A percentile compares a stretch with the other conserved stretches of the same genome.
These are phyloP conservation scores for Salpingus planirostris DNA, from an alignment of 2,888 invertebrate genomes.

Conservation along the genomic window DNA sequence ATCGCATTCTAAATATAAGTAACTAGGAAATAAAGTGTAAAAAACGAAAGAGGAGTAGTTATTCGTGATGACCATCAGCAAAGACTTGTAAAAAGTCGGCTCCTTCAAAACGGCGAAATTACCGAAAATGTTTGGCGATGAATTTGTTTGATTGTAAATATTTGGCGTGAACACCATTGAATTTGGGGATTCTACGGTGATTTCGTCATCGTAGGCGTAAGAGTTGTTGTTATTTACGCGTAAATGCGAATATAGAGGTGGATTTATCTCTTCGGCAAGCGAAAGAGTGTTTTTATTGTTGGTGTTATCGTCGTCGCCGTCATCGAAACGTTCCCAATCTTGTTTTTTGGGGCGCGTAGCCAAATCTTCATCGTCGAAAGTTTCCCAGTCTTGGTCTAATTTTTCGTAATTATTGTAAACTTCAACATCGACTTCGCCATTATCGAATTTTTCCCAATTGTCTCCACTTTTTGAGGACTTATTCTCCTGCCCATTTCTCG, in stretches of 20 bases:
- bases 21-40: constrained; percentile 47
- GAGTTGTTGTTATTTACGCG: constrained; percentile 43
- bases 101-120: constrained; percentile 25
- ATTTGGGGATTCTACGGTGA: constrained; percentile 15
- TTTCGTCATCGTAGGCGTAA: constrained; percentile 33
- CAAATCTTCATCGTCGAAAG: constrained; percentile 14
- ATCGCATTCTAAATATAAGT: constrained; percentile 37
- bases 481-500: neutral
- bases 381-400: constrained; percentile 19
- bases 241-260: constrained; percentile 48
- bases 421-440: constrained; percentile 21
- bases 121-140: constrained; percentile 9
- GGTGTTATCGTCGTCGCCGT: constrained; percentile 17
- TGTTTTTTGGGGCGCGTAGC: constrained; percentile 9
- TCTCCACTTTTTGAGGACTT: constrained; percentile 1
- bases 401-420: constrained; percentile 13
- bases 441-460: constrained; percentile 29
- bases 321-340: constrained; percentile 24
- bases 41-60: constrained; percentile 48
- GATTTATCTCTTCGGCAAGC: constrained; percentile 18
- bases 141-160: no score
- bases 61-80: constrained; percentile 46
- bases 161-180: constrained; percentile 31
- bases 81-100: constrained; percentile 47
- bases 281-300: constrained; percentile 16